phyloP scores from a whole-genome alignment of 1,140 invertebrate genomes.

The Drosophila grimshawi region DNA sequence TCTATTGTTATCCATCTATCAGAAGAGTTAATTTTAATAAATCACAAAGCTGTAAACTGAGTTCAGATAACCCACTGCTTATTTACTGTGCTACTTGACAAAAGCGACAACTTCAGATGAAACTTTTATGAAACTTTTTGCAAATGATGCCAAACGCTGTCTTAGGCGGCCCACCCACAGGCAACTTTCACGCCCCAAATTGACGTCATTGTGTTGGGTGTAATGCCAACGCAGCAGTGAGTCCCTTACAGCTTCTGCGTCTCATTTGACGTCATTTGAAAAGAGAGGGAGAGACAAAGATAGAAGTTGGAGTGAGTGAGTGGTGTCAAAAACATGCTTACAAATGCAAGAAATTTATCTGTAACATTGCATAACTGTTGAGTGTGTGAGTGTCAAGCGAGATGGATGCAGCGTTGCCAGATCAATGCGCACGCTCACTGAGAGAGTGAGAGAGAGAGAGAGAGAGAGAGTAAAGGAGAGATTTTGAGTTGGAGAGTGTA shows the following conservation, averaged over 20 bases:
- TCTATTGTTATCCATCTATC: background rate
- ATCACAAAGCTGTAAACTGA: conserved; percentile 3
- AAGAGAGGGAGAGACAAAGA: background rate
- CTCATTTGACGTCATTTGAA: conserved; percentile 57
- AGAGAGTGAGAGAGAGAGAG: conserved; percentile 17
- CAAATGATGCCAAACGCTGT: background rate
- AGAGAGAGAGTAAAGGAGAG: background rate
- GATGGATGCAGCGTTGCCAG: conserved; percentile 51
- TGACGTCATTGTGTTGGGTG: conserved; percentile 68
- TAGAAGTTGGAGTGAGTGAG: conserved; percentile 4
- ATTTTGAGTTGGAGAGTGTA: conserved; percentile 31
- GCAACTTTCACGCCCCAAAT: background rate
- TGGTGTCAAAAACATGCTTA: conserved; percentile 39
- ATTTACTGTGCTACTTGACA: background rate
- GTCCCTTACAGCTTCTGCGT: conserved; percentile 13
- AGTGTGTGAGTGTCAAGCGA: conserved; percentile 25
- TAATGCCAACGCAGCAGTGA: conserved; percentile 29
- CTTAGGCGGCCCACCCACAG: background rate
- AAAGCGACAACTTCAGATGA: background rate
- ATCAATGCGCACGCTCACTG: conserved; percentile 31
- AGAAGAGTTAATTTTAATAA: background rate
- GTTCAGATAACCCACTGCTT: background rate
- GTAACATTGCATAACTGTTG: conserved; percentile 76
- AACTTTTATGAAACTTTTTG: conserved; percentile 16
- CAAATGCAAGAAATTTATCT: conserved; percentile 10